Base-by-base conservation (phyloP, 2,797 vertebrate genomes). In the Gephyroberyx darwinii region DNA sequence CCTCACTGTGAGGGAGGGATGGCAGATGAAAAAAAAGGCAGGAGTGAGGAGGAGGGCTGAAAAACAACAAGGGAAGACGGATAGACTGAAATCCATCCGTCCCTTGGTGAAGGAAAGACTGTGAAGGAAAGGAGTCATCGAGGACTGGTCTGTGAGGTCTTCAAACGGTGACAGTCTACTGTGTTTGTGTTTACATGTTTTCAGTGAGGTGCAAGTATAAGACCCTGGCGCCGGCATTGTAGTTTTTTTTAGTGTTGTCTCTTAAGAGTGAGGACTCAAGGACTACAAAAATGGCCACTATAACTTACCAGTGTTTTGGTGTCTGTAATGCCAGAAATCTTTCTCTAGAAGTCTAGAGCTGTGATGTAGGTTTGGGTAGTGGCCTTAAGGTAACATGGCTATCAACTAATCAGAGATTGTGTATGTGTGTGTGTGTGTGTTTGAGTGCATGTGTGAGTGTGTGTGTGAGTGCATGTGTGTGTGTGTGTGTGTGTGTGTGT, bases 301-400 rank as follows among this genome's bases (percentile, higher is more conserved):
- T 55, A 39, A 65, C 77, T 65, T 71, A 54, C 65, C 68, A 54
- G 57, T 63, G 43, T 72, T 83, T 79, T 58, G 47, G 69, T 69
- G 72, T 81, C 64, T 71, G 51, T 61, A 53, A 74, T 68, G 77
- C 61, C 75, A 65, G 69, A 79, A 63, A 71, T 75, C 56, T 64
- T 71, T 74, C 52, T 62, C 8, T 59, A 63, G 48, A 79, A 68
- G 78, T 89, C 78, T 72, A 64, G 65, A 81, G 72, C 39, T 56
- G 45, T 76, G 74, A 84, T 88, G 75, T 85, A 86, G 79, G 65
- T 86, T 74, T 91, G 91, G 89, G 90, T 93, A 92, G 95, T 96
- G 95, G 96, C 96, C 96, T 98, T 98, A 97, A 94, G 93, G 81
- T 94, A 94, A 95, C 91, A 94, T 79, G 95, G 96, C 96, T 96